Evolutionary conservation across 2,113 vertebrate genomes (phyloP), one percentile per base, ranked within the genome.

Genomic region (Stigmatopora nigra): DNA sequence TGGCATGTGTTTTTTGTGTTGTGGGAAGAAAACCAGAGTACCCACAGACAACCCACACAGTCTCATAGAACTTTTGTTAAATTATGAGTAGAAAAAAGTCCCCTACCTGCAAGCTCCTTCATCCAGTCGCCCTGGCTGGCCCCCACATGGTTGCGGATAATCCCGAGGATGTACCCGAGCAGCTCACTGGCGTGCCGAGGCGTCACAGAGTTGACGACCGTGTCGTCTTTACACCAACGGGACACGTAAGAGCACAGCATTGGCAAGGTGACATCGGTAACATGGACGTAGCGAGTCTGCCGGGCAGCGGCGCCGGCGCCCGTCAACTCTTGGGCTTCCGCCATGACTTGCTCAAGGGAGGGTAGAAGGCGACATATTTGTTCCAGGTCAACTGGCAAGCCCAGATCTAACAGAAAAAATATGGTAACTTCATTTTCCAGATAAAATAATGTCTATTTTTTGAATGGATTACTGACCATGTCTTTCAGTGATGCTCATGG

Each of bases 201-300:
- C 0, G 84, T 87, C 62, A 97, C 87, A 10, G 90, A 91, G 1
- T 92, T 94, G 76, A 90, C 93, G 59, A 68, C 11, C 0, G 89
- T 89, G 70, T 71, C 82, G 7, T 90, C 88, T 0, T 87, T 78
- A 90, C 93, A 93, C 95, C 95, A 96, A 11, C 88, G 90, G 7
- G 93, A 94, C 87, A 95, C 87, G 79, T 98, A 98, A 81, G 92
- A 94, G 48, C 95, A 98, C 0, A 98, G 78, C 93, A 97, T 91
- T 19, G 95, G 95, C 72, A 98, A 72, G 3, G 92, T 89, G 31
- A 98, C 93, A 76, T 98, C 94, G 74, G 93, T 94, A 25, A 97
- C 91, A 8, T 92, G 93, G 2, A 92, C 89, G 88, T 93, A 93
- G 63, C 92, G 92, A 3, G 91, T 88, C 72, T 94, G 94, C 69